Conservation (phyloP, 2,113 vertebrate species). For the Gallinago undulata region DNA sequence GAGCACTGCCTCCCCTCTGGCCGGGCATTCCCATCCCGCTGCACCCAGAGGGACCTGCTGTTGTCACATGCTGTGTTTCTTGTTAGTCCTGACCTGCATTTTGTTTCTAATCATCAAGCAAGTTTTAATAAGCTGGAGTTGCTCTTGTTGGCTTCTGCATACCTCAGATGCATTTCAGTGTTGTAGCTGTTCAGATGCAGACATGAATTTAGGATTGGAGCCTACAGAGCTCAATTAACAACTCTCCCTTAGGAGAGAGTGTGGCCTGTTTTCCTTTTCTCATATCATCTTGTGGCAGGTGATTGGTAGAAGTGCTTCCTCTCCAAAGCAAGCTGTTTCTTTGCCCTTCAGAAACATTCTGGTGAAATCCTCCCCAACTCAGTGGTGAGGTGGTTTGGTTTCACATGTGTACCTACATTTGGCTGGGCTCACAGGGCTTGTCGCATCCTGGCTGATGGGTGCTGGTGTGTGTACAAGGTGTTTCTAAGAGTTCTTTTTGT, state of each 20-base stretch:
- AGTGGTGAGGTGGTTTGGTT: background rate
- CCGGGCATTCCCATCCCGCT: accelerated
- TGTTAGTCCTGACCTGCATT: background rate
- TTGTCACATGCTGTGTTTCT: accelerated
- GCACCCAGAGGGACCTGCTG: background rate
- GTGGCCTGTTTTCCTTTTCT: slow-evolving; percentile 44
- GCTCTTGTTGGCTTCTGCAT: background rate
- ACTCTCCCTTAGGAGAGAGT: background rate
- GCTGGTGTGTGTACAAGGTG: background rate
- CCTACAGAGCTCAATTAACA: slow-evolving; percentile 40
- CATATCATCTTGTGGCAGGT: background rate
- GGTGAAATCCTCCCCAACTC: background rate
- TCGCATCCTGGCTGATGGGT: background rate
- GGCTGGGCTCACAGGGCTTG: background rate
- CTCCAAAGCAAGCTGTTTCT: slow-evolving; percentile 4
- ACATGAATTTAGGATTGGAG: background rate
- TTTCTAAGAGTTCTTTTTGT: background rate
- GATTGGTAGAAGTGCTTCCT: background rate
- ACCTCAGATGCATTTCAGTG: background rate
- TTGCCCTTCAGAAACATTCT: slow-evolving; percentile 18
- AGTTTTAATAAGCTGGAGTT: background rate
- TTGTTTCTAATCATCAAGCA: background rate
- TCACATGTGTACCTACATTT: background rate
- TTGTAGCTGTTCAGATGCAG: background rate
- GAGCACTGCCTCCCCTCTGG: background rate